Conservation (phyloP, 2,113 vertebrate genomes). For the Zootoca vivipara region DNA sequence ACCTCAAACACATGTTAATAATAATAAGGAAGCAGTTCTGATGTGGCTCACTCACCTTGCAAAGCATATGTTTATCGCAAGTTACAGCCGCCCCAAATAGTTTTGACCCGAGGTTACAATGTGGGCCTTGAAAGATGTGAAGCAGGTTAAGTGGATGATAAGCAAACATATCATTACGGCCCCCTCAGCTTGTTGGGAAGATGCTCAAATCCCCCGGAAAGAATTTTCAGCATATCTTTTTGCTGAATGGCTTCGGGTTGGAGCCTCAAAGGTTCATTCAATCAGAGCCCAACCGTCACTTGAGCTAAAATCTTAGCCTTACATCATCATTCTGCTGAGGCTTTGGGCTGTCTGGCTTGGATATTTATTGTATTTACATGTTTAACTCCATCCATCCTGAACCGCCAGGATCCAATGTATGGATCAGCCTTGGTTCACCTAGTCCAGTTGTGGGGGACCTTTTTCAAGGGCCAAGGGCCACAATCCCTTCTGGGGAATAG, state of each 20-base stretch:
- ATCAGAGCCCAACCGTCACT: slow-evolving; percentile 65
- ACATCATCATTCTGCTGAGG: slow-evolving; percentile 47
- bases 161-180: slow-evolving; percentile 77
- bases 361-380: slow-evolving; percentile 16
- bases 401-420: not conserved
- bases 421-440: not conserved
- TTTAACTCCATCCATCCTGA: not conserved
- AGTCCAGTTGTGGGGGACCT: not conserved
- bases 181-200: slow-evolving; percentile 56
- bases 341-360: not conserved
- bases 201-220: slow-evolving; percentile 72
- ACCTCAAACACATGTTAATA: slow-evolving; percentile 20
- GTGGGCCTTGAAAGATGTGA: slow-evolving; percentile 72
- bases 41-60: slow-evolving; percentile 74
- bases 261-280: slow-evolving; percentile 60
- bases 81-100: slow-evolving; percentile 76
- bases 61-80: slow-evolving; percentile 78
- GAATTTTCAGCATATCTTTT: slow-evolving; percentile 73
- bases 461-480: no score
- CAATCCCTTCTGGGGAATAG: no score
- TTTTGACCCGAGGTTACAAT: slow-evolving; percentile 80
- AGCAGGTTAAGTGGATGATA: slow-evolving; percentile 72
- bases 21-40: slow-evolving; percentile 73
- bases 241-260: slow-evolving; percentile 26
- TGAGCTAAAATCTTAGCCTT: slow-evolving; percentile 54